Percentiles rank a stretch among this genome's conserved stretches.
These are phyloP conservation scores for Saimiri boliviensis DNA, from an alignment of 2,113 vertebrate species.

Conservation along the genomic window DNA sequence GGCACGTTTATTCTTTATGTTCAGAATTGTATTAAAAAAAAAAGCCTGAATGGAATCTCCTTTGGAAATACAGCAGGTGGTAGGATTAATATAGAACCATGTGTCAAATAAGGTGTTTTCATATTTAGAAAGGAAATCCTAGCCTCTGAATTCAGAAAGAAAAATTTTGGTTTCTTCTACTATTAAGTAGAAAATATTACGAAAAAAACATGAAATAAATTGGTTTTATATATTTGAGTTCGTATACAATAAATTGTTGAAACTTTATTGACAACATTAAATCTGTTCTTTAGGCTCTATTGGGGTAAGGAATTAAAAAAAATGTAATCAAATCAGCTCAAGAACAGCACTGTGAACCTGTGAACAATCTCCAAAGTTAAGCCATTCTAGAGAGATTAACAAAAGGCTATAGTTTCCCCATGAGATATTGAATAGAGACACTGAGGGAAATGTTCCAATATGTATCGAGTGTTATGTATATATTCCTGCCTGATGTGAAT, in stretches of 20 bases:
- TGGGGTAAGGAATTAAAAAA: background rate
- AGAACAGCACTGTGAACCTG: background rate
- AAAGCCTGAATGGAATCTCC: slow-evolving; percentile 13
- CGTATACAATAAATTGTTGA: background rate
- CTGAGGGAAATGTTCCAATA: background rate
- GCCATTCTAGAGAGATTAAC: slow-evolving; percentile 22
- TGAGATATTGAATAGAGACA: background rate
- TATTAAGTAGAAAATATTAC: background rate
- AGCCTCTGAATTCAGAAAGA: background rate
- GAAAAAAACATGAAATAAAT: background rate
- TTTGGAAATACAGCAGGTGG: slow-evolving; percentile 20
- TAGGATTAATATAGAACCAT: slow-evolving; percentile 35
- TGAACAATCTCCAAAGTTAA: slow-evolving; percentile 31
- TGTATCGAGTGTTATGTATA: background rate
- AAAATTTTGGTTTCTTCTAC: background rate
- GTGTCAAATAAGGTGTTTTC: background rate
- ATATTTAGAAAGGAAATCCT: slow-evolving; percentile 48
- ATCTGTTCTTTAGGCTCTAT: background rate
- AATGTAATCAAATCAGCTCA: slow-evolving; percentile 13
- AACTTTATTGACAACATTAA: background rate
- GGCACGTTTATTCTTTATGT: slow-evolving; percentile 36
- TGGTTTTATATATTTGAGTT: background rate
- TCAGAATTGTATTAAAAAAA: slow-evolving; percentile 5
- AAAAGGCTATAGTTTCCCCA: slow-evolving; percentile 2
- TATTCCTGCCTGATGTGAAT: background rate